Conservation (phyloP, 2,113 vertebrate species). For the Chlamydotis undulata region DNA sequence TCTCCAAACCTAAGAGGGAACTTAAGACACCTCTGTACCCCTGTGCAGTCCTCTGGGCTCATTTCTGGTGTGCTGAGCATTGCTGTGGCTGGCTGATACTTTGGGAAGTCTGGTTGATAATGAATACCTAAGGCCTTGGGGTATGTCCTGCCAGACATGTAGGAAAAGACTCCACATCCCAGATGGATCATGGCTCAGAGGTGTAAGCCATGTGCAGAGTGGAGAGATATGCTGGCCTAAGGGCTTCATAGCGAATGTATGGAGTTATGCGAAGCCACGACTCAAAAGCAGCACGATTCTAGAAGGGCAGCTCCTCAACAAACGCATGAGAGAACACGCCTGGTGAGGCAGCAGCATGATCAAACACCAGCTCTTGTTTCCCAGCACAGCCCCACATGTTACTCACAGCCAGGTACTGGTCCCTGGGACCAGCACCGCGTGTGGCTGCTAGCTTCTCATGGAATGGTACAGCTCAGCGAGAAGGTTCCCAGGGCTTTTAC, state of each 20-base stretch:
- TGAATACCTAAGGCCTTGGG: neutral
- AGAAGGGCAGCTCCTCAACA: neutral
- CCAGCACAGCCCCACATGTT: neutral
- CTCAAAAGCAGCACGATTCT: neutral
- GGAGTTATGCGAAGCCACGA: neutral
- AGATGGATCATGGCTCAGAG: neutral
- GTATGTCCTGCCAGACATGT: neutral
- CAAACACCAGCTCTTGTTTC: neutral
- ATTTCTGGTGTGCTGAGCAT: neutral
- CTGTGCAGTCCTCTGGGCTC: neutral
- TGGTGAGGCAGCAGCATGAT: neutral
- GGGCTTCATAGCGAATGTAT: neutral
- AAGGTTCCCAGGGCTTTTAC: neutral
- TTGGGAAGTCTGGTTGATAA: neutral
- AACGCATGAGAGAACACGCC: neutral
- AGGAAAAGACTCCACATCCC: neutral
- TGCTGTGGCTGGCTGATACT: neutral
- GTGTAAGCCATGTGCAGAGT: neutral
- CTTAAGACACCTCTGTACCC: neutral
- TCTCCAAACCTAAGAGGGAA: neutral
- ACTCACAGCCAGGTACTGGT: accelerated
- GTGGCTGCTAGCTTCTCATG: too few relatives aligned
- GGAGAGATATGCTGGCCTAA: neutral
- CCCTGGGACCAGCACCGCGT: neutral
- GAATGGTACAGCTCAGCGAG: accelerated